These are phyloP conservation scores for Ommatoiulus sabulosus DNA, from an alignment of 2,888 invertebrate species.

Conservation along the genomic window DNA sequence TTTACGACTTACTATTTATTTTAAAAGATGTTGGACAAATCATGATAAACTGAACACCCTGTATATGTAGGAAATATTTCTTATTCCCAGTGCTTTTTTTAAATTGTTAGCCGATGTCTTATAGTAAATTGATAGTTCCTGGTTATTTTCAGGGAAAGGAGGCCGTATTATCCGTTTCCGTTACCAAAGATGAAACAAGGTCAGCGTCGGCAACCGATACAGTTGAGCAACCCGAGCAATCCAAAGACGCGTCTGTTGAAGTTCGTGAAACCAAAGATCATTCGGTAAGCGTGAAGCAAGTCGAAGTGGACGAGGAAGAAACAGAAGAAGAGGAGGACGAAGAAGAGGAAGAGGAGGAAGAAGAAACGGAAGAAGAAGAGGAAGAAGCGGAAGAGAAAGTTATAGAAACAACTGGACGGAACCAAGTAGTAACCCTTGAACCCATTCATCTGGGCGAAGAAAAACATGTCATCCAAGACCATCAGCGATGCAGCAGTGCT, in stretches of 20 bases:
- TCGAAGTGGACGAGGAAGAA: neutral
- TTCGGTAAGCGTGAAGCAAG: neutral
- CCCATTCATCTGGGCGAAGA: neutral
- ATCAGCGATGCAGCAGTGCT: neutral
- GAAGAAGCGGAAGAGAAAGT: neutral
- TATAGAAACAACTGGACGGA: neutral
- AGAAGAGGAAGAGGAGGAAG: neutral
- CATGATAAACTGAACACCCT: no score
- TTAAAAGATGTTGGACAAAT: no score
- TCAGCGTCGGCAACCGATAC: neutral
- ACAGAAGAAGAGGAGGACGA: neutral
- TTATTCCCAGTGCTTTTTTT: neutral
- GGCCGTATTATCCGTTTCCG: neutral
- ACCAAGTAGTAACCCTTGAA: neutral
- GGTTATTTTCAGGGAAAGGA: slow-evolving; percentile 16
- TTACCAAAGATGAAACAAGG: neutral
- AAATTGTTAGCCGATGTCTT: neutral
- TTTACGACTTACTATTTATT: no score
- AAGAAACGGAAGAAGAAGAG: neutral
- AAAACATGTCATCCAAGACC: neutral
- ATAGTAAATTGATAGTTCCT: slow-evolving; percentile 4
- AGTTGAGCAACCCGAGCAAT: neutral
- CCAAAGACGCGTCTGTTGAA: neutral
- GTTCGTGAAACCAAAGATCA: neutral
- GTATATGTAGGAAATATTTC: neutral